Conservation (phyloP, 2,113 vertebrate genomes). For the Pelmatolapia mariae region DNA sequence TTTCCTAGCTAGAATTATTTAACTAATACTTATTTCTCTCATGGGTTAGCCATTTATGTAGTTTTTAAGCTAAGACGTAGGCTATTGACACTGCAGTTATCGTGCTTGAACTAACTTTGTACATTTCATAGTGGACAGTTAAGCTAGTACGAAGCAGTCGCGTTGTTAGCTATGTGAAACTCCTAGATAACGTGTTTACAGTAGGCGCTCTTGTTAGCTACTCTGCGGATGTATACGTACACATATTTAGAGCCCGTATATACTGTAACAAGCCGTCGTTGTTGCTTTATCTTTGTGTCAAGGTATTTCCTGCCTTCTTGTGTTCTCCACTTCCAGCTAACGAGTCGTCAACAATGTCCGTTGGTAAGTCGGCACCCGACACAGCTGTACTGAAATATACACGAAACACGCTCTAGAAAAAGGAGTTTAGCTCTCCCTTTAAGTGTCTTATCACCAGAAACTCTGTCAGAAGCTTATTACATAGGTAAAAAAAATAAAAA, state of each 20-base stretch:
- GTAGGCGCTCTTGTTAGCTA: neutral
- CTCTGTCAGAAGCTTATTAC: neutral
- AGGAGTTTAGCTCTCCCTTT: neutral
- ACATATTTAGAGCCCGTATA: neutral
- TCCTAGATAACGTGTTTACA: neutral
- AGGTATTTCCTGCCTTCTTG: neutral
- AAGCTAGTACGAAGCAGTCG: neutral
- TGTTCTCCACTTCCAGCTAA: neutral
- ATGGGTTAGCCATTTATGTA: neutral
- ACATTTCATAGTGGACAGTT: too few relatives aligned
- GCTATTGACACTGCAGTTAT: neutral
- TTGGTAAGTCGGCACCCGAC: conserved; percentile 13
- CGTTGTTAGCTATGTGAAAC: neutral
- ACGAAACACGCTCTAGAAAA: neutral
- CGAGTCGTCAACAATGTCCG: conserved; percentile 10
- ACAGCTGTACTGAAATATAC: neutral
- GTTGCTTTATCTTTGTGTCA: neutral
- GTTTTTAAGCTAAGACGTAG: neutral
- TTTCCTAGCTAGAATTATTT: neutral
- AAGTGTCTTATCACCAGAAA: neutral
- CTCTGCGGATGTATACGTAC: neutral
- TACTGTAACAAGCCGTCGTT: neutral
- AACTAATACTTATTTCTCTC: neutral
- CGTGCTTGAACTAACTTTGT: neutral
- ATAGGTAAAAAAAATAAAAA: neutral